Conservation (phyloP, 2,113 vertebrate species). For the Procavia capensis region DNA sequence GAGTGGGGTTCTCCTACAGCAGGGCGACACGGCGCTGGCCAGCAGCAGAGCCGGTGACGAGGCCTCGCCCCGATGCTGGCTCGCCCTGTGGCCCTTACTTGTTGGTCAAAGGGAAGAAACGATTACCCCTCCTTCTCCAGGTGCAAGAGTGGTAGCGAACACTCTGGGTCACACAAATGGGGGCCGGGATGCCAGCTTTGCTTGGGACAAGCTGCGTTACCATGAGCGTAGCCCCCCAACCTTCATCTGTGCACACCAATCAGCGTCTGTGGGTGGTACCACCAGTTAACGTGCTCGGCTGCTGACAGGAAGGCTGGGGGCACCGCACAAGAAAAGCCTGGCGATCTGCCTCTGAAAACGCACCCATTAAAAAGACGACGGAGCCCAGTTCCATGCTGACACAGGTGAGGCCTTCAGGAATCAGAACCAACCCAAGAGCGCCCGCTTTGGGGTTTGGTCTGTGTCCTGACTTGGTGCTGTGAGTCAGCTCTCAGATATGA, state of each 20-base stretch:
- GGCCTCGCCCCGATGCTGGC: background rate
- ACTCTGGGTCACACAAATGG: background rate
- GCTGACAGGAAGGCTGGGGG: background rate
- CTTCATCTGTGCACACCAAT: fast-evolving
- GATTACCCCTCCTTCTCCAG: background rate
- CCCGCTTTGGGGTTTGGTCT: background rate
- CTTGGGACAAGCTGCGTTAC: background rate
- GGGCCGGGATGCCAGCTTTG: background rate
- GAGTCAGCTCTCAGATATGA: background rate
- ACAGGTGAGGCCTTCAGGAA: background rate
- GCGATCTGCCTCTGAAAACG: background rate
- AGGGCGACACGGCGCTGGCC: background rate
- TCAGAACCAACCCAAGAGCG: background rate
- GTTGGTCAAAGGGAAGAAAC: background rate
- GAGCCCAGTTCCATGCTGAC: background rate
- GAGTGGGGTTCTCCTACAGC: background rate
- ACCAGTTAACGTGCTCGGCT: background rate
- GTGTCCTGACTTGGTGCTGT: background rate
- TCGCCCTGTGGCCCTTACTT: background rate
- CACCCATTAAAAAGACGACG: background rate
- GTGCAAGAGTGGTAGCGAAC: background rate
- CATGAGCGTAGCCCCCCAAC: background rate
- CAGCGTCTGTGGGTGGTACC: background rate
- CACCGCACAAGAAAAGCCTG: background rate
- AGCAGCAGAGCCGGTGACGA: background rate